Evolutionary conservation across 2,797 vertebrate genomes (phyloP).

Genomic region (Spinus pinus): DNA sequence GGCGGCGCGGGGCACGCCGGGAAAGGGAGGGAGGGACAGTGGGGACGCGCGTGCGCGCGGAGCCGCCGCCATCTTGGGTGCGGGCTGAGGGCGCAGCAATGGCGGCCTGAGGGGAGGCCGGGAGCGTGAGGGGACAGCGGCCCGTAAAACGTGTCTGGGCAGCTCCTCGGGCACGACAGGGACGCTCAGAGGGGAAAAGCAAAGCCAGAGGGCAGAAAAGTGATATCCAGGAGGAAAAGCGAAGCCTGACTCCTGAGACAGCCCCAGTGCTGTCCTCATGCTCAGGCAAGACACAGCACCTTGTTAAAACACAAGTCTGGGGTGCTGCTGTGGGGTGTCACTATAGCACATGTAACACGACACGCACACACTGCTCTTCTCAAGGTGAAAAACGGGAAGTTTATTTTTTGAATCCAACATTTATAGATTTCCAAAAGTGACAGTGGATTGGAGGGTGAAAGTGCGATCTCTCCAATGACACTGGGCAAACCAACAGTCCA

Average conservation of each 20-base stretch:
- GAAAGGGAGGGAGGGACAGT: background rate
- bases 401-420: background rate
- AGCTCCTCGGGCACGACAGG: background rate
- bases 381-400: background rate
- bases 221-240: background rate
- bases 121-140: rapidly evolving
- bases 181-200: rapidly evolving
- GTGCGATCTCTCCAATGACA: background rate
- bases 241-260: background rate
- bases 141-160: rapidly evolving
- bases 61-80: background rate
- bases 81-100: rapidly evolving
- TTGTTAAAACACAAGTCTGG: background rate
- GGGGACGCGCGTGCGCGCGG: background rate
- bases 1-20: background rate
- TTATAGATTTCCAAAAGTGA: background rate
- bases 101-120: rapidly evolving
- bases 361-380: rapidly evolving
- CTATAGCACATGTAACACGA: background rate
- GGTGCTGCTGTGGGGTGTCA: background rate
- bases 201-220: no score
- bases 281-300: no score
- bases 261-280: rapidly evolving
- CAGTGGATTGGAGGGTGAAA: background rate
- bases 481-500: background rate